These are phyloP conservation scores for Catalaphyllia jardinei DNA, from an alignment of 64 coral and sea anemone species.

Conservation along the genomic window DNA sequence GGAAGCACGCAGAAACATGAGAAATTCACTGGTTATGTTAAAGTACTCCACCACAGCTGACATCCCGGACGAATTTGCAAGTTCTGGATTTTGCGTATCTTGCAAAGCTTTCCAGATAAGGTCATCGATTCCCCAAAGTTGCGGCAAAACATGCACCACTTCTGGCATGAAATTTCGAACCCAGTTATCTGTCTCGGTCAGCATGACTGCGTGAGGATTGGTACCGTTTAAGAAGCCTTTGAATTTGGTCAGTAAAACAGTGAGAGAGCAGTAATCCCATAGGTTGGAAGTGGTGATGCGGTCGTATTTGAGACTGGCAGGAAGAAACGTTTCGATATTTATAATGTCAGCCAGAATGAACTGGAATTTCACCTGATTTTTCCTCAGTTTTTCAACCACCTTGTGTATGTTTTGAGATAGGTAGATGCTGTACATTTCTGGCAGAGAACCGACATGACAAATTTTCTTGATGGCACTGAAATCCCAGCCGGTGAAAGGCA, in stretches of 20 bases:
- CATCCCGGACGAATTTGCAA: not conserved
- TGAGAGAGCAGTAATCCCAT: slow-evolving; percentile 35
- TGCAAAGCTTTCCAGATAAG: not conserved
- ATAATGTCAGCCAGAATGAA: slow-evolving; percentile 22
- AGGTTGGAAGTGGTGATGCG: slow-evolving; percentile 47
- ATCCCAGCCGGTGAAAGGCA: slow-evolving; percentile 36
- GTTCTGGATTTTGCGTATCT: slow-evolving; percentile 14
- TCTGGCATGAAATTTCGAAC: not conserved
- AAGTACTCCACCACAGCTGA: not conserved
- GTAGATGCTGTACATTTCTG: slow-evolving; percentile 29
- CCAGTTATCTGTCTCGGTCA: slow-evolving; percentile 35
- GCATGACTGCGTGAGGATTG: slow-evolving; percentile 18
- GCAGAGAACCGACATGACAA: not conserved
- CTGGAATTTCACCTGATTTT: not conserved
- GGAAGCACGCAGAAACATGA: slow-evolving; percentile 19
- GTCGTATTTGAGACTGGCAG: slow-evolving; percentile 18
- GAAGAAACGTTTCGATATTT: slow-evolving; percentile 6
- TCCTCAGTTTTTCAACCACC: not conserved
- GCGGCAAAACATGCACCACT: not conserved
- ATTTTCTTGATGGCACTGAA: not conserved
- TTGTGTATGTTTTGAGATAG: slow-evolving; percentile 3
- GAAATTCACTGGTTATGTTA: slow-evolving; percentile 6
- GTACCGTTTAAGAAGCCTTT: slow-evolving; percentile 34
- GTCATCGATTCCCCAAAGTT: not conserved
- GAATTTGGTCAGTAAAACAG: not conserved